These are phyloP conservation scores for Cantharis nigra DNA, from an alignment of 2,888 invertebrate species.

Conservation along the genomic window DNA sequence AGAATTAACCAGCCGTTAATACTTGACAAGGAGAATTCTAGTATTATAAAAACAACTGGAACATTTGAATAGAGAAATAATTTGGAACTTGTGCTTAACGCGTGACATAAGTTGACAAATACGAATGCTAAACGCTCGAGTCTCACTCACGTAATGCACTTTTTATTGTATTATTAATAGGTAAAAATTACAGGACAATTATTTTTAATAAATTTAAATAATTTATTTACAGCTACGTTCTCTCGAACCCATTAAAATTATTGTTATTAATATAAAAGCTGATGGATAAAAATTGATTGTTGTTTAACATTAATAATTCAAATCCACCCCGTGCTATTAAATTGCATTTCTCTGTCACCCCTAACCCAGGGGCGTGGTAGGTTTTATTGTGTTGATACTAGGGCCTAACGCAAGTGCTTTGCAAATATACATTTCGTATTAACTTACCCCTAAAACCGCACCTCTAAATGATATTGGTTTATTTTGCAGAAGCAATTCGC, in stretches of 20 bases:
- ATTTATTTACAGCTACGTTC: background rate
- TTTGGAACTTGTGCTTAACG: background rate
- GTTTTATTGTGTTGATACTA: conserved; percentile 52
- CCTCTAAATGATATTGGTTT: conserved; percentile 47
- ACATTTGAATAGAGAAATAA: conserved; percentile 8
- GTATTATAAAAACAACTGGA: conserved; percentile 14
- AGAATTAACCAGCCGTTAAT: conserved; percentile 18
- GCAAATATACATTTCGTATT: conserved; percentile 54
- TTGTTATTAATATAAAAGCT: background rate
- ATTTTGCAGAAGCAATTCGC: conserved; percentile 40
- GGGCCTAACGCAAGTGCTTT: conserved; percentile 51
- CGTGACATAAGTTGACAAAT: background rate
- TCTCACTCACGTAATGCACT: background rate
- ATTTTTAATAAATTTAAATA: background rate
- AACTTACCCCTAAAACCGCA: conserved; percentile 46
- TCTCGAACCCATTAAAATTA: background rate
- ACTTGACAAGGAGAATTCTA: conserved; percentile 16
- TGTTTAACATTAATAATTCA: conserved; percentile 30
- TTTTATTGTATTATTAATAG: background rate
- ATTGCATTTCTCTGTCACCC: conserved; percentile 48
- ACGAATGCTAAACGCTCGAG: background rate
- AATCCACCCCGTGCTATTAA: conserved; percentile 43
- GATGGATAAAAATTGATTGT: conserved; percentile 2
- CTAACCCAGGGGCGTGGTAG: conserved; percentile 42
- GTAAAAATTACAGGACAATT: background rate